Percentiles rank a stretch among this genome's conserved stretches.
Conservation (phyloP, 2,797 vertebrate species). For the Antennarius maculatus region DNA sequence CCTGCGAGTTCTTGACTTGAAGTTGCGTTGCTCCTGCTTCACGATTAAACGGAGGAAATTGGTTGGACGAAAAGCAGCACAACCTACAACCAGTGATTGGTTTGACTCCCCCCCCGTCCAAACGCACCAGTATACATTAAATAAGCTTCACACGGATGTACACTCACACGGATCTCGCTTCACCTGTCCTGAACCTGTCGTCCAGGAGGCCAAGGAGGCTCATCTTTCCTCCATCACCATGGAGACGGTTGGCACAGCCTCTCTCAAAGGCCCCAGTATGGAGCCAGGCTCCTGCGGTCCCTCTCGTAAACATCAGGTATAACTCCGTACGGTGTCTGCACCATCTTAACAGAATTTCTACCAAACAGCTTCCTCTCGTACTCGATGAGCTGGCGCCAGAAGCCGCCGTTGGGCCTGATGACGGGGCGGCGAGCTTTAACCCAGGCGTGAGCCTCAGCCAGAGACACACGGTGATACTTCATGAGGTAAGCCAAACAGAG, state of each 20-base stretch:
- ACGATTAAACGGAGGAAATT: conserved; percentile 38
- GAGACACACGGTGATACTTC: conserved; percentile 94
- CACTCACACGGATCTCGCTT: conserved; percentile 53
- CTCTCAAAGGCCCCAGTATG: conserved; percentile 93
- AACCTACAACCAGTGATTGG: conserved; percentile 30
- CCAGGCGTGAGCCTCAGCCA: conserved; percentile 96
- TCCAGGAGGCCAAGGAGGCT: conserved; percentile 39
- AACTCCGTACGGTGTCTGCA: conserved; percentile 94
- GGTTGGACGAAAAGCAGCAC: conserved; percentile 37
- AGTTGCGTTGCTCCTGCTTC: conserved; percentile 41
- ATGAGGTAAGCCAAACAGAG: conserved; percentile 98
- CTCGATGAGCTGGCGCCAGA: conserved; percentile 97
- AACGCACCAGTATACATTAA: conserved; percentile 46
- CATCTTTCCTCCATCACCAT: conserved; percentile 23
- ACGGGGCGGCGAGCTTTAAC: conserved; percentile 93
- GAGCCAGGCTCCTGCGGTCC: conserved; percentile 91
- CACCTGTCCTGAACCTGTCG: conserved; percentile 41
- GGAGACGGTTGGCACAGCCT: not conserved
- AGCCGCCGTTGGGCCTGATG: conserved; percentile 95
- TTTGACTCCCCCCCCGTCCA: conserved; percentile 35
- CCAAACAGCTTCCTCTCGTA: conserved; percentile 97
- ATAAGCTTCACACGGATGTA: conserved; percentile 63
- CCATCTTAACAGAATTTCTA: conserved; percentile 95
- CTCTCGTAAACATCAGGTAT: conserved; percentile 94
- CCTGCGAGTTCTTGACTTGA: conserved; percentile 37